Percentiles rank a stretch among this genome's conserved stretches.
Conservation (phyloP, 2,888 invertebrate genomes). For the Sepioteuthis lessoniana region DNA sequence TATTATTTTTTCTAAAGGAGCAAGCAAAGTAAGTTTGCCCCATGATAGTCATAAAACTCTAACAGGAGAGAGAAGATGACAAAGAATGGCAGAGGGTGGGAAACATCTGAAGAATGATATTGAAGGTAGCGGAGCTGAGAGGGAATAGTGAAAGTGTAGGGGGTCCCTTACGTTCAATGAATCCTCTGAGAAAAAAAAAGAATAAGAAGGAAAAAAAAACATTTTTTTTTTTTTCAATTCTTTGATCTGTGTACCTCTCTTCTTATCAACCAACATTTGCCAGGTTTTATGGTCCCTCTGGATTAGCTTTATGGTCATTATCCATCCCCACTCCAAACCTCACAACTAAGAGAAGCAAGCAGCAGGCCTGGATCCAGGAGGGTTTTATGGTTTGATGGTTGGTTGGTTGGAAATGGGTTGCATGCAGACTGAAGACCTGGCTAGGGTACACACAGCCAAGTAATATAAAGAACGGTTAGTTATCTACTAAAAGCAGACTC, state of each 20-base stretch:
- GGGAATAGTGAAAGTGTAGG: no score
- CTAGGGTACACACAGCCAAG: background rate
- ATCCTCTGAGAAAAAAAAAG: background rate
- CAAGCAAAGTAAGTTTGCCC: background rate
- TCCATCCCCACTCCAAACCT: background rate
- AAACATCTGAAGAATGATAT: background rate
- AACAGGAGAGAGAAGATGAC: background rate
- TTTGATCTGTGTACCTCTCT: background rate
- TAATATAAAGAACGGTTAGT: background rate
- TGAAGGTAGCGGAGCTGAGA: background rate
- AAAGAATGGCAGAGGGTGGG: background rate
- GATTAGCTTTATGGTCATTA: background rate
- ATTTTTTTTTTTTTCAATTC: background rate
- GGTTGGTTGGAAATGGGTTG: background rate
- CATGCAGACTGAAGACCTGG: background rate
- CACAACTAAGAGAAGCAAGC: background rate
- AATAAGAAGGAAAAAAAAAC: background rate
- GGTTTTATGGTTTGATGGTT: background rate
- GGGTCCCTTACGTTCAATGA: background rate
- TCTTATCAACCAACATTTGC: background rate
- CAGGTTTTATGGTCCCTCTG: background rate
- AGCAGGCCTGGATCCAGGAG: background rate
- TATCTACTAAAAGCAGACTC: background rate
- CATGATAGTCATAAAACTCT: slow-evolving; percentile 18
- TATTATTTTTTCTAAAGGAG: slow-evolving; percentile 33